Conservation (phyloP, 2,888 invertebrate species). For the Cantharis lateralis region DNA sequence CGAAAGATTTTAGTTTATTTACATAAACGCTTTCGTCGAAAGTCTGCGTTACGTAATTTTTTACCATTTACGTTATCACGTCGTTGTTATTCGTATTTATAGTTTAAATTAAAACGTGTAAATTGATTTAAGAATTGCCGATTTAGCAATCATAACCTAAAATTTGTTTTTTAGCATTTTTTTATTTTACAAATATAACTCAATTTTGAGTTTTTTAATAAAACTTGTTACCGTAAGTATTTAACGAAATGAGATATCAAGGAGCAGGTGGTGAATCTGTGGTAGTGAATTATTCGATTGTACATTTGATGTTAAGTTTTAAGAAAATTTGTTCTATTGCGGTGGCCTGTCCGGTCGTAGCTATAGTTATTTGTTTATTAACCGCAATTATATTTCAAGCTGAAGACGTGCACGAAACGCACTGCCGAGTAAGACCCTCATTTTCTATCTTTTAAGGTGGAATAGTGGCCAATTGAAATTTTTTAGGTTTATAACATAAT, state of each 20-base stretch:
- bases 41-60: neutral
- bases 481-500: slow-evolving; percentile 89
- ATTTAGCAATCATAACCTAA: neutral
- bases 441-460: neutral
- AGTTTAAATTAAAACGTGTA: neutral
- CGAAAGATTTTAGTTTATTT: neutral
- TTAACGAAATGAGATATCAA: slow-evolving; percentile 9
- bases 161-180: neutral
- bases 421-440: slow-evolving; percentile 81
- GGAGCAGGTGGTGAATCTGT: slow-evolving; percentile 12
- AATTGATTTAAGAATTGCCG: neutral
- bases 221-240: neutral
- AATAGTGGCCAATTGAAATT: neutral
- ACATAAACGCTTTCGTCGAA: neutral
- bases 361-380: slow-evolving; percentile 85
- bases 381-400: slow-evolving; percentile 89
- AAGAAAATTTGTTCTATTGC: slow-evolving; percentile 81
- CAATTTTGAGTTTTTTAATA: neutral
- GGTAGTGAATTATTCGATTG: slow-evolving; percentile 51
- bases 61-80: neutral
- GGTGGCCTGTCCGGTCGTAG: slow-evolving; percentile 82
- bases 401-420: slow-evolving; percentile 93
- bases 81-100: neutral
- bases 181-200: neutral
- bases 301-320: slow-evolving; percentile 76